These are phyloP conservation scores for Saguinus imperator DNA, from an alignment of 2,113 vertebrate species.

Conservation along the genomic window DNA sequence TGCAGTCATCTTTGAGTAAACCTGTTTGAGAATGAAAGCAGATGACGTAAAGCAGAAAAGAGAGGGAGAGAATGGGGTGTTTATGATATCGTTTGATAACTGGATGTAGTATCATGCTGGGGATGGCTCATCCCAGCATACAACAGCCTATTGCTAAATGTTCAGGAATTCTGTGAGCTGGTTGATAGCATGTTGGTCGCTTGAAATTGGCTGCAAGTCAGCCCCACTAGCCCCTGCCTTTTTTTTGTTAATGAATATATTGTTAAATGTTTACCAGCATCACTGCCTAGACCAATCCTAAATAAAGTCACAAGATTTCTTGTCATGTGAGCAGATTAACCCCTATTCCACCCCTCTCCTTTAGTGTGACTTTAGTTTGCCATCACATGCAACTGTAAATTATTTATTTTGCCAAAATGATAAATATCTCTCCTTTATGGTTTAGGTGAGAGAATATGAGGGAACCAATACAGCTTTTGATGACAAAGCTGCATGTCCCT, in stretches of 20 bases:
- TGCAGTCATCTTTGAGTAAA: not conserved
- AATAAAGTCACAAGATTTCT: not conserved
- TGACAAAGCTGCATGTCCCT: not conserved
- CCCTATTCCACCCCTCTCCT: not conserved
- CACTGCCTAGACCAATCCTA: not conserved
- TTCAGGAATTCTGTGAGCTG: not conserved
- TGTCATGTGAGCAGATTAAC: not conserved
- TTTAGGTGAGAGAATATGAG: not conserved
- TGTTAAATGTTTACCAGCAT: not conserved
- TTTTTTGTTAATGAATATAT: not conserved
- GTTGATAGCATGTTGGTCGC: not conserved
- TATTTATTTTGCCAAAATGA: not conserved
- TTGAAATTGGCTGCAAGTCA: not conserved
- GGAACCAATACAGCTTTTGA: not conserved
- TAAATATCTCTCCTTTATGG: not conserved
- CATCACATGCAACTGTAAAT: not conserved
- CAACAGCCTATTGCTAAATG: not conserved
- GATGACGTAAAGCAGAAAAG: not conserved
- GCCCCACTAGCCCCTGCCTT: no score
- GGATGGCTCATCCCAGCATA: rapidly evolving
- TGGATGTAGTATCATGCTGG: not conserved
- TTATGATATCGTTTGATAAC: not conserved
- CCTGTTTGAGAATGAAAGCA: not conserved
- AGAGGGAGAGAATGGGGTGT: not conserved
- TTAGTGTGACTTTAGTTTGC: not conserved